Evolutionary conservation across 92 coral and sea anemone species (phyloP), one percentile per base, ranked within the genome.

Genomic region (Blastomussa wellsi): DNA sequence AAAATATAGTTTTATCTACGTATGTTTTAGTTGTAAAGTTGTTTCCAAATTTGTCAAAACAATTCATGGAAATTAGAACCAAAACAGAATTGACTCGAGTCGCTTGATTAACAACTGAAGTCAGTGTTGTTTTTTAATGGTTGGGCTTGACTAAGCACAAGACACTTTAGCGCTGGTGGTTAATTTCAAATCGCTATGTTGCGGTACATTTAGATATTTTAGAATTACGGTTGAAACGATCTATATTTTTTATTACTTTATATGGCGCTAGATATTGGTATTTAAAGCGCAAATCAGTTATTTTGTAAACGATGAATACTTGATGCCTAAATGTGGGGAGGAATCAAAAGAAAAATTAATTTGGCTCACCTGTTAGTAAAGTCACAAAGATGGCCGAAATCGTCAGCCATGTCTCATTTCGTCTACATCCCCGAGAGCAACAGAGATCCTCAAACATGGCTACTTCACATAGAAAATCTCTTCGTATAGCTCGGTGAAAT

Each of bases 161-260:
- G 72, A 73, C 87, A 74, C 26, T 47, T 29, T 6, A 1, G 33
- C 12, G 75, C 81, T 49, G 87, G 87, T 83, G 81, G 87, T 42
- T 74, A 28, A 36, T n/a, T 49, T 74, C 20, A 41, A 74, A 59
- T 70, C 48, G 52, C 47, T 74, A 20, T 55, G 48, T 41, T 75
- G 60, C 80, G 71, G 41, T 24, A 2, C 52, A 9, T 28, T 82
- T 37, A 37, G 73, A 26, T 39, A n/a, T 73, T 72, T 72, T 52
- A 48, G 37, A n/a, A 57, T 35, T 11, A 1, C 35, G 71, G 17
- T 16, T 76, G 22, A 22, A 22, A 37, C 31, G 20, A 14, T 11
- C 59, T 49, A 44, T 70, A 1, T 36, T 70, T 68, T 22, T 68
- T 12, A 35, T 7, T 35, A 7, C 29, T 24, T n/a, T 9, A 68